Evolutionary conservation across 1,140 invertebrate genomes (phyloP).

Genomic region (Centruroides sculpturatus): DNA sequence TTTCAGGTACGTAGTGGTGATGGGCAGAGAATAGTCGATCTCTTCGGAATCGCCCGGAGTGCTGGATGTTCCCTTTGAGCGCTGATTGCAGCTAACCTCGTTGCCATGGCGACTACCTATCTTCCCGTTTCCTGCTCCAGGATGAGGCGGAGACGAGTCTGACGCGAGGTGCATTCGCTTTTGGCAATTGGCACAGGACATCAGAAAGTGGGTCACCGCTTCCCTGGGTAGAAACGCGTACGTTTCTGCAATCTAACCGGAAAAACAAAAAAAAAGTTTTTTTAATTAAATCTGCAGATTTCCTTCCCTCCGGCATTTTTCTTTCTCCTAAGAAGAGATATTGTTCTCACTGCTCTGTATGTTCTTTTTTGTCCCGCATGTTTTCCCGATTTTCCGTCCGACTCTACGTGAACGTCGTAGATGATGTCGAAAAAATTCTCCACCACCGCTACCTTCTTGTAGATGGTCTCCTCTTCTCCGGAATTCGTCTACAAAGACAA

Average conservation of each 20-base stretch:
- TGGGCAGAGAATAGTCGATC: conserved; percentile 62
- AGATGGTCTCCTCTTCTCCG: neutral
- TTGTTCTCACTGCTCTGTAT: neutral
- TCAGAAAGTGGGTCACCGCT: conserved; percentile 82
- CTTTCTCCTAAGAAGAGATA: no score
- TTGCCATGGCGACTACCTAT: neutral
- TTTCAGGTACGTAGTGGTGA: conserved; percentile 69
- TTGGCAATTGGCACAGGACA: conserved; percentile 80
- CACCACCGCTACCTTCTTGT: neutral
- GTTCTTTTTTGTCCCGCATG: neutral
- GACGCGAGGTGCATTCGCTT: conserved; percentile 54
- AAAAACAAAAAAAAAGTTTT: no score
- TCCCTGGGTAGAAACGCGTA: conserved; percentile 87
- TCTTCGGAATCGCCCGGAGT: conserved; percentile 11
- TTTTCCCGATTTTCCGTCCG: neutral
- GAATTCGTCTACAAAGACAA: no score
- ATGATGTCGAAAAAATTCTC: conserved; percentile 3
- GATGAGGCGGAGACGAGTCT: neutral
- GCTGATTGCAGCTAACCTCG: neutral
- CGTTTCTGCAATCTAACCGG: conserved; percentile 75
- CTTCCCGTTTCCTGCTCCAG: neutral
- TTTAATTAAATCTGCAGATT: no score
- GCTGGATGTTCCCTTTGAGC: neutral
- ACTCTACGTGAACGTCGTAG: neutral
- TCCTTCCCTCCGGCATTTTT: neutral